Base-by-base conservation (phyloP, 2,888 invertebrate genomes). In the Pachycephus smyrnensis region DNA sequence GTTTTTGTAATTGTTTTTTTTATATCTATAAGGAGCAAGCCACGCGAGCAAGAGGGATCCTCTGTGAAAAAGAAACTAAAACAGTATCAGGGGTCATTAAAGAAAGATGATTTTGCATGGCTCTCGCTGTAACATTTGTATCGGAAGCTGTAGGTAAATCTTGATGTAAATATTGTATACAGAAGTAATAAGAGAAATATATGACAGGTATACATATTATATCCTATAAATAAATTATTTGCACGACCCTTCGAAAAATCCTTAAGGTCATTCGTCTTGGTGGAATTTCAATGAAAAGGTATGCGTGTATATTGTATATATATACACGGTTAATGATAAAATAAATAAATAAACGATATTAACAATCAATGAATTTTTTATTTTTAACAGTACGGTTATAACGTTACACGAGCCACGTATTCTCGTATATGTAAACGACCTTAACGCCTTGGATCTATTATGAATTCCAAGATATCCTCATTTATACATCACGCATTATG, bases 351-450 rank as follows among this genome's bases (percentile, higher is more conserved):
- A 55, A 23, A 55, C 6, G 40, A 23, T 2, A 55, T 55, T 69
- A 76, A 37, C 76, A 69, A 33, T 15, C 37, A 69, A 76, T 75
- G 55, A 74, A n/a, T 73, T 68, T 36, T 75, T 79, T 77, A 79
- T 77, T 77, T 0, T 30, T 71, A 74, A 79, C 74, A 79, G 79
- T 79, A 79, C 75, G 77, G 76, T 79, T 55, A 9, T 55, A 55
- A 55, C 40, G 40, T 55, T 55, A 23, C 23, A 55, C 40, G 40
- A 55, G 40, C 40, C 9, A 55, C 23, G 23, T 55, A 55, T 23
- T 55, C 40, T 55, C 40, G 40, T 55, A 23, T 1, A 55, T 55
- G 40, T 55, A 55, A 55, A 55, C 40, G 40, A 23, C 40, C 23
- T 6, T 55, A 55, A 23, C 40, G 40, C 23, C 23, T 55, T 55